A percentile compares a stretch with the other conserved stretches of the same genome.
Evolutionary conservation across 2,797 vertebrate species (phyloP).

Genomic region (Sebastes matsubarae): DNA sequence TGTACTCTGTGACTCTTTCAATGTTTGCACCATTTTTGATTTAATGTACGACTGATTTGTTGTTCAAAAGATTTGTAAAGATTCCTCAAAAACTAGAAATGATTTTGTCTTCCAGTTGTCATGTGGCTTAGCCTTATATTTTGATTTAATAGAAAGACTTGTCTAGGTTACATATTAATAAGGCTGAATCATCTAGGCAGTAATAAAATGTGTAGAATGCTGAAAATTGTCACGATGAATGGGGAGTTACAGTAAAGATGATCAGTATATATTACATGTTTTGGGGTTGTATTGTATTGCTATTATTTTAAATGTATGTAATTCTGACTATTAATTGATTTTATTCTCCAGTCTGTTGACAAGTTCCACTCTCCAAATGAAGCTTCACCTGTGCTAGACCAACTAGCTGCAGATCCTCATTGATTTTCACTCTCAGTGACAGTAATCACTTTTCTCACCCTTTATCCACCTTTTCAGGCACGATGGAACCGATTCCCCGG

Average conservation of each 20-base stretch:
- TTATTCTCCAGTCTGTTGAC: background rate
- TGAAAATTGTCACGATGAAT: background rate
- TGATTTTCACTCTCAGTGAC: slow-evolving; percentile 5
- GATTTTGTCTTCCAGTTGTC: background rate
- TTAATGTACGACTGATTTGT: too few species aligned
- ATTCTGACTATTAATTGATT: background rate
- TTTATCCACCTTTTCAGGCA: slow-evolving; percentile 79
- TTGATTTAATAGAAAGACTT: background rate
- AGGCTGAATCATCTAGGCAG: background rate
- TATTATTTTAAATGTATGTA: background rate
- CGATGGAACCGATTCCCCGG: slow-evolving; percentile 91
- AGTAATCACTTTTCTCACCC: background rate
- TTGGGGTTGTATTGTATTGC: background rate
- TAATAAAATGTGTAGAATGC: background rate
- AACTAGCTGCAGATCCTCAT: background rate
- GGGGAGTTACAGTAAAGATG: background rate
- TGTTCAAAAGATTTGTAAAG: too few species aligned
- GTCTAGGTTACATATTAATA: background rate
- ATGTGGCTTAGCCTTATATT: background rate
- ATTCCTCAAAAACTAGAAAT: background rate
- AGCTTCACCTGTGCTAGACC: background rate
- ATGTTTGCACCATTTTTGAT: too few species aligned
- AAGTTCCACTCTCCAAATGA: background rate
- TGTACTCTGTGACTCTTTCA: too few species aligned
- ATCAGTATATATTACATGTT: background rate